These are phyloP conservation scores for Sinohyriopsis cumingii DNA, from an alignment of 2,888 invertebrate genomes.

Conservation along the genomic window DNA sequence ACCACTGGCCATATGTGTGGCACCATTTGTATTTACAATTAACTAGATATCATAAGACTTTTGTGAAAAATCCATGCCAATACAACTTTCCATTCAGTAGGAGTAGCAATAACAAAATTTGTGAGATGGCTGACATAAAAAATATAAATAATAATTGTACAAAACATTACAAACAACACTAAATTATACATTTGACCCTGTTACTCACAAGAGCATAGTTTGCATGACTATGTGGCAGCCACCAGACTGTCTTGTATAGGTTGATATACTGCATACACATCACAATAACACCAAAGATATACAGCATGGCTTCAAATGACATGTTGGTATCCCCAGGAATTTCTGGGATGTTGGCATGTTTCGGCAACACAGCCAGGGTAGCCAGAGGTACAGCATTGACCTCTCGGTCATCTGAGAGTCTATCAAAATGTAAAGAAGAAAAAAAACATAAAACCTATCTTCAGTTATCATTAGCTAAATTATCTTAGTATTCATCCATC, in stretches of 20 bases:
- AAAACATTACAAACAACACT: conserved; percentile 2
- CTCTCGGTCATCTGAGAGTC: conserved; percentile 58
- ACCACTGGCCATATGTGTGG: too few relatives aligned
- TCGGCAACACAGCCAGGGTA: conserved; percentile 64
- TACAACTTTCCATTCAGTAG: too few relatives aligned
- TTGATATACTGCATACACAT: conserved; percentile 92
- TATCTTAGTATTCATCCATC: neutral
- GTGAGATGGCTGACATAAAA: neutral
- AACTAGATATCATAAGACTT: too few relatives aligned
- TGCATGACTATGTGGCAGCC: conserved; percentile 93
- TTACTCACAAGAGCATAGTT: conserved; percentile 86
- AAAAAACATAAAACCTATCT: too few relatives aligned
- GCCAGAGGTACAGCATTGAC: conserved; percentile 60
- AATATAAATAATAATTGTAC: neutral
- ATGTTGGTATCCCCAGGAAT: conserved; percentile 86
- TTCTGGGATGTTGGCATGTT: conserved; percentile 70
- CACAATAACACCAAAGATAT: conserved; percentile 82
- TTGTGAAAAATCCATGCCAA: too few relatives aligned
- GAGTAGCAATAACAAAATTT: too few relatives aligned
- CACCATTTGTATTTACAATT: too few relatives aligned
- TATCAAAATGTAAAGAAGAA: conserved; percentile 21
- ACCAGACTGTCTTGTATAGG: conserved; percentile 96
- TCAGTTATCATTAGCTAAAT: too few relatives aligned
- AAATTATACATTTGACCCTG: conserved; percentile 1
- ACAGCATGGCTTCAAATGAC: conserved; percentile 88